Percentiles rank a stretch among this genome's conserved stretches.
These are phyloP conservation scores for Atherinosoma microstoma DNA, from an alignment of 2,797 vertebrate genomes.

Conservation along the genomic window DNA sequence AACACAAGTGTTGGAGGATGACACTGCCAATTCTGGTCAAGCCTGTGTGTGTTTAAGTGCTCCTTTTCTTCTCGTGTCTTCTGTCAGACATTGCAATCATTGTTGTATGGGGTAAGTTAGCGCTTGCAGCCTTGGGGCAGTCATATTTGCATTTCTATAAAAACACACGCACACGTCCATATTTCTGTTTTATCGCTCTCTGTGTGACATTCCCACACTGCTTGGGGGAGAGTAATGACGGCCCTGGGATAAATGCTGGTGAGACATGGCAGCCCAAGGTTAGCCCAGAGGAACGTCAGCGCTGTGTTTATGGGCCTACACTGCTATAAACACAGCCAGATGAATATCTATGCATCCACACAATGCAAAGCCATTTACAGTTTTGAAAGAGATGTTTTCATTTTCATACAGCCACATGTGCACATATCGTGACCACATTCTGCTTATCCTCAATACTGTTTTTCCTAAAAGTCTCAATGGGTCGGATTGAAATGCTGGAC, in stretches of 20 bases:
- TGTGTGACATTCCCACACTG: slow-evolving; percentile 78
- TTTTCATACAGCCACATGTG: slow-evolving; percentile 43
- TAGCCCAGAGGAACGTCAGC: slow-evolving; percentile 73
- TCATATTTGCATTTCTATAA: slow-evolving; percentile 79
- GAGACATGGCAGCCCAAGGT: slow-evolving; percentile 77
- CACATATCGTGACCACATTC: slow-evolving; percentile 12
- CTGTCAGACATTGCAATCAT: slow-evolving; percentile 82
- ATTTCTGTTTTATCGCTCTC: slow-evolving; percentile 78
- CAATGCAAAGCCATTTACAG: slow-evolving; percentile 49
- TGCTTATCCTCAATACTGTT: slow-evolving; percentile 1
- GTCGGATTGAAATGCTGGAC: background rate
- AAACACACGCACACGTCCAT: slow-evolving; percentile 74
- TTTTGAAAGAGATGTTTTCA: slow-evolving; percentile 56
- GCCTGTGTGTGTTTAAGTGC: slow-evolving; percentile 73
- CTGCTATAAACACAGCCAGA: slow-evolving; percentile 73
- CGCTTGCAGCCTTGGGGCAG: slow-evolving; percentile 46
- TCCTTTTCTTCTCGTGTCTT: slow-evolving; percentile 69
- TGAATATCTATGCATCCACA: slow-evolving; percentile 72
- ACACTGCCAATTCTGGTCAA: slow-evolving; percentile 80
- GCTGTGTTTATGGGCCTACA: slow-evolving; percentile 73
- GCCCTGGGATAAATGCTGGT: slow-evolving; percentile 78
- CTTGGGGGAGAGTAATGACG: slow-evolving; percentile 79
- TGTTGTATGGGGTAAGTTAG: slow-evolving; percentile 71
- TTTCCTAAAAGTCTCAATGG: slow-evolving; percentile 1
- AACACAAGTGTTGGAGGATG: slow-evolving; percentile 71